Evolutionary conservation across 35 echinoderm and acorn worm species (phyloP), one percentile per base, ranked within the genome.

Genomic region (Lytechinus variegatus): DNA sequence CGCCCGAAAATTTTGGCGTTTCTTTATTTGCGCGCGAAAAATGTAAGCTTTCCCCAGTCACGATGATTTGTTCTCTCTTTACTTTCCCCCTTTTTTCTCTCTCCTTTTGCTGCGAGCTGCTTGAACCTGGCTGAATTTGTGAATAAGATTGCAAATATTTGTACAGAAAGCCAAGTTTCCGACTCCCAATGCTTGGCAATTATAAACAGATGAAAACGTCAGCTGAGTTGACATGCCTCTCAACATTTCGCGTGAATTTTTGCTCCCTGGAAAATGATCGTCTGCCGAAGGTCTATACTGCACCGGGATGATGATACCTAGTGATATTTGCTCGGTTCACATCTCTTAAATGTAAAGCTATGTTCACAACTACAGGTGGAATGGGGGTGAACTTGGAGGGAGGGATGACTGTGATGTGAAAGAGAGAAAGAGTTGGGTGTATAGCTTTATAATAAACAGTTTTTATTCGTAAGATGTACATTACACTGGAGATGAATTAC

Each of bases 91-190:
- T 33, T 54, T 52, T 90, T 21, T 90, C 27, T 28, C 88, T 54
- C 88, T 54, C 88, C 2, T 44, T 44, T 90, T 21, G 28, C 88
- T 54, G 28, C 29, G 88, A 54, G 88, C 28, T 90, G 88, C 88
- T 90, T 90, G 88, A 90, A 90, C 92, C 92, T 54, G 54, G 29
- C 92, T 93, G 92, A 93, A 93, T 55, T 93, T 93, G 92, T 93
- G 92, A 93, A 93, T 93, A 93, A 93, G 92, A 93, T 57, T 54
- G 92, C 92, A 93, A 93, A 93, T 93, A 93, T 93, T 93, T 93
- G 92, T 33, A 93, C 54, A 93, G 92, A 93, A 93, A 93, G 92
- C 92, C 92, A 93, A 93, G 92, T 93, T 93, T 93, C 92, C 92
- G 92, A 93, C 92, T 93, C 92, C 92, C 92, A 93, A 57, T 57